These are phyloP conservation scores for Erythrocercus mccallii DNA, from an alignment of 2,113 vertebrate genomes.

Conservation along the genomic window DNA sequence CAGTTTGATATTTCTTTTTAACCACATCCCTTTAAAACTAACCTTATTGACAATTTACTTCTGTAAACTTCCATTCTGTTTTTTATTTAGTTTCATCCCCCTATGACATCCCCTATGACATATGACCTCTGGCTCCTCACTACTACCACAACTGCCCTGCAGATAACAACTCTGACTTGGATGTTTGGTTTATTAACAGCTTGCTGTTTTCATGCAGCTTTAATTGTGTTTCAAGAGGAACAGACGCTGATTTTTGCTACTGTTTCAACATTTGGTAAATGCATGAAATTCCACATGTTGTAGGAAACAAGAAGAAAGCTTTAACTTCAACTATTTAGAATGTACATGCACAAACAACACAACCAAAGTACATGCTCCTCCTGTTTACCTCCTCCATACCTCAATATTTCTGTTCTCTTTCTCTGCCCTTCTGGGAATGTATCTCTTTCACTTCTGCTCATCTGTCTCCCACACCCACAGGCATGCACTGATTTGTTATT, in stretches of 20 bases:
- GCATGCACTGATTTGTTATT: constrained; percentile 54
- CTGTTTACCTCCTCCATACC: constrained; percentile 7
- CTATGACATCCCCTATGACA: background rate
- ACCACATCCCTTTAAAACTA: background rate
- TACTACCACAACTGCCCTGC: background rate
- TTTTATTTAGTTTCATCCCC: background rate
- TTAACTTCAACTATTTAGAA: background rate
- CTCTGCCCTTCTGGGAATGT: background rate
- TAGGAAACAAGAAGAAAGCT: constrained; percentile 25
- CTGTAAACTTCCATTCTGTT: constrained; percentile 2
- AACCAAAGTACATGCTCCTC: background rate
- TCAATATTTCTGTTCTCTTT: background rate
- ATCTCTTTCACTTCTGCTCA: background rate
- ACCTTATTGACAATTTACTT: background rate
- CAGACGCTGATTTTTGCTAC: background rate
- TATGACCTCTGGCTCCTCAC: background rate
- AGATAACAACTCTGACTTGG: background rate
- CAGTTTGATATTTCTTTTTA: constrained; percentile 18
- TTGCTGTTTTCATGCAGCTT: background rate
- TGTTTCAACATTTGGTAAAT: background rate
- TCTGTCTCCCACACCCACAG: constrained; percentile 14
- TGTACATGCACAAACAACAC: background rate
- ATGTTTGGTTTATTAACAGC: background rate
- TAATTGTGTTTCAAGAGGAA: background rate
- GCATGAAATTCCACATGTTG: background rate